These are phyloP conservation scores for Pongo pygmaeus DNA, from an alignment of 2,113 vertebrate genomes.

Conservation along the genomic window DNA sequence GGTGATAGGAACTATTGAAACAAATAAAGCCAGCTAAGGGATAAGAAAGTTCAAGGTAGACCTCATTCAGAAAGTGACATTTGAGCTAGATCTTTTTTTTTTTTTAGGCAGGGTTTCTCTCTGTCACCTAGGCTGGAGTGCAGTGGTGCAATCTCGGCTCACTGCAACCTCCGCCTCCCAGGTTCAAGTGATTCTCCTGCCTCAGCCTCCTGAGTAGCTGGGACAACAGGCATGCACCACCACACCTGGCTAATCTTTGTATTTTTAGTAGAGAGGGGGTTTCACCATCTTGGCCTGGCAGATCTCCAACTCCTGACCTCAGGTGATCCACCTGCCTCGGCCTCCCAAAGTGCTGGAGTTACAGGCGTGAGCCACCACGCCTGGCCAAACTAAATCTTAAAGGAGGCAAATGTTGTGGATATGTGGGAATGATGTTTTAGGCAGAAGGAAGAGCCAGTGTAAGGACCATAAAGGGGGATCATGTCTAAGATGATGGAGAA, in stretches of 20 bases:
- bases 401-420: background rate
- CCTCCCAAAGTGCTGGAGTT: background rate
- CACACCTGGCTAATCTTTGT: background rate
- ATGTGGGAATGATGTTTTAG: background rate
- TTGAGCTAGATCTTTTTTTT: background rate
- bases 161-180: background rate
- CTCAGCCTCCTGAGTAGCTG: background rate
- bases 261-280: background rate
- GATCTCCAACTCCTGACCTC: background rate
- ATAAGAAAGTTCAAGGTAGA: background rate
- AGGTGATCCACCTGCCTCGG: accelerated
- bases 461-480: background rate
- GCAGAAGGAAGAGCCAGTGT: background rate
- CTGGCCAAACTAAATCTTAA: background rate
- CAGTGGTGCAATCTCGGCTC: background rate
- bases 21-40: background rate
- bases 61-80: background rate
- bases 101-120: background rate
- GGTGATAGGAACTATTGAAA: background rate
- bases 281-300: background rate
- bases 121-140: background rate
- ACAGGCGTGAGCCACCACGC: background rate
- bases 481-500: background rate
- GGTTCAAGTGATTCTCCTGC: background rate
- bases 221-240: background rate